Evolutionary conservation across 2,888 invertebrate genomes (phyloP), one percentile per base, ranked within the genome.

Genomic region (Papilio demoleus): DNA sequence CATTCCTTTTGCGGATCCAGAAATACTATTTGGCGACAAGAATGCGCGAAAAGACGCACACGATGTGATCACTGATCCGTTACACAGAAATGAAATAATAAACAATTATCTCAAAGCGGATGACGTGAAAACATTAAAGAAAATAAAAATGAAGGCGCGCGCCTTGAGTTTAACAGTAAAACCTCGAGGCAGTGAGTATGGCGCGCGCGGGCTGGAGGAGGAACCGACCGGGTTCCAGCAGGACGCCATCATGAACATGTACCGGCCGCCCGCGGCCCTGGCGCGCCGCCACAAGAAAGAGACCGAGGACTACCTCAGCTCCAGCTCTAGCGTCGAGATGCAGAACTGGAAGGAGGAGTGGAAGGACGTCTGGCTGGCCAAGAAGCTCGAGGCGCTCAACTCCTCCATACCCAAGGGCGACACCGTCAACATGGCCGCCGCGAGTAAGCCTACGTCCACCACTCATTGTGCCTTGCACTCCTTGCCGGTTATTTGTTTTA

Each of bases 381-480:
- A 78, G 65, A 81, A 81, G 50, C 61, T 77, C 38, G 79, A 81
- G 68, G 81, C 80, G 4, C 72, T 87, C 0, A 88, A 89, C 68
- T 70, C 80, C 0, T 71, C 84, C 0, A 36, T 65, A 4, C 76
- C 76, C 0, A 75, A 70, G 19, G 87, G 85, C 4, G 90, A 91
- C 58, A 72, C 71, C 0, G 82, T 91, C 9, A 88, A 90, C 65
- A 90, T 91, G 90, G 81, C 81, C 1, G 90, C 86, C 36, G 91
- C 90, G 17, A 84, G 91, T 81, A 74, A 79, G 79, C 42, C 24
- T 9, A 22, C 19, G 22, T 47, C 22, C 47, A 22, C 22, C 12
- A 47, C 11, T 22, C 22, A 22, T 22, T 11, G 3, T 22, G 12
- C 11, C 9, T 19, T 47, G n/a, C 9, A 19, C 22, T 47, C 47